Evolutionary conservation across 1,140 invertebrate species (phyloP), one percentile per base, ranked within the genome.

Genomic region (Phocides pigmalion): DNA sequence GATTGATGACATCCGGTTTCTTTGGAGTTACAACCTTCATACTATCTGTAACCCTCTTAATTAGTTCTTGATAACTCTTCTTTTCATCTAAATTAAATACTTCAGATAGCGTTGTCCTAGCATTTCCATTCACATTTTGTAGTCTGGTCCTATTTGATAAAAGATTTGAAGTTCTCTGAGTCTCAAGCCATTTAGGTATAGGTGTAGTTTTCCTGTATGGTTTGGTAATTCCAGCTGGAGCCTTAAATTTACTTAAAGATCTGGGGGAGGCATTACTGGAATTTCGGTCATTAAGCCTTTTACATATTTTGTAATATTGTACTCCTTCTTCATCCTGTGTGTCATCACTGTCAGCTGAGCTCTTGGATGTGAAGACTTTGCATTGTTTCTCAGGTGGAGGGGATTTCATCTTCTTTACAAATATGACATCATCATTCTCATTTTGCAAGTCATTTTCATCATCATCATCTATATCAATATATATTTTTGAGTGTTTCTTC

Each of bases 81-180:
- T 92, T 92, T 64, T 91, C 89, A 67, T 91, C 87, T 68, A 92
- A 78, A 72, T 91, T 89, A 61, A 91, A 91, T 51, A 89, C 79
- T 79, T 89, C 84, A n/a, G 79, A 82, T 39, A 92, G 53, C 39
- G 85, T 85, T 14, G 82, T 72, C 56, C 76, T 78, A 35, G 70
- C 62, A 61, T 81, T 87, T 15, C 87, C 84, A 62, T 89, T 90
- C 4, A 74, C 16, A 44, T 77, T 81, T 66, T 72, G 59, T 41
- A 73, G 72, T 70, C 73, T 80, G 72, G 64, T 87, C 68, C 73
- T 78, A n/a, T 56, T 46, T 50, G 65, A 49, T 15, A 72, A 69
- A 50, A 76, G 64, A 66, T 78, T 84, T 19, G 44, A 37, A 17
- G 70, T 64, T 49, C 75, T 81, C 9, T 65, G 44, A 12, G 68